Evolutionary conservation across 2,113 vertebrate genomes (phyloP).

Genomic region (Scalopus aquaticus): DNA sequence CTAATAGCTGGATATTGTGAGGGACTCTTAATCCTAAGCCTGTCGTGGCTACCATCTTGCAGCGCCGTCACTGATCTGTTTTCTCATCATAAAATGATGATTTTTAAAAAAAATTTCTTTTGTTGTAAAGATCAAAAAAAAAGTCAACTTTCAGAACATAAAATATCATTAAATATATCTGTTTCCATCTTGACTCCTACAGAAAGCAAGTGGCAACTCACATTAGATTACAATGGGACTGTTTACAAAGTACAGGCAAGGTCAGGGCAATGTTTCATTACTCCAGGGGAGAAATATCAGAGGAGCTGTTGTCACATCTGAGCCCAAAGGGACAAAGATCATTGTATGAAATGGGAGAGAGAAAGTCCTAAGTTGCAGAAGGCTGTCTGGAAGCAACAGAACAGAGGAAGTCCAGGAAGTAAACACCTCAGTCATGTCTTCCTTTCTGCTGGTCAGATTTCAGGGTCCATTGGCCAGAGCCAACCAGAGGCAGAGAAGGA

Average conservation of each 20-base stretch:
- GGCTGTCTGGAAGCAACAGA: not conserved
- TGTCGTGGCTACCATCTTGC: too few relatives aligned
- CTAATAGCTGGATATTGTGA: slow-evolving; percentile 98
- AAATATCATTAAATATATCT: slow-evolving; percentile 21
- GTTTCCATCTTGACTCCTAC: not conserved
- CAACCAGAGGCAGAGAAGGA: not conserved
- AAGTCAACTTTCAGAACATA: not conserved
- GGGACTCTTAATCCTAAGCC: slow-evolving; percentile 94
- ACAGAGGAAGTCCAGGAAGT: not conserved
- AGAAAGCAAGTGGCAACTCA: not conserved
- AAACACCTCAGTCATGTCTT: not conserved
- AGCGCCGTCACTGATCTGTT: too few relatives aligned
- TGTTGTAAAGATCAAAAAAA: not conserved
- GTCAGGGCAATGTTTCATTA: not conserved
- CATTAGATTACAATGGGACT: not conserved
- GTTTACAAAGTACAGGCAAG: not conserved
- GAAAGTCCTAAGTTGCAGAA: not conserved
- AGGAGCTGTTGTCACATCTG: not conserved
- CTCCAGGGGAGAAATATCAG: not conserved
- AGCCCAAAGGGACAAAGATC: not conserved
- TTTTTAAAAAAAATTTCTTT: too few relatives aligned
- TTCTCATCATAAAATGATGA: not conserved
- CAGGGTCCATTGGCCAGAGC: not conserved
- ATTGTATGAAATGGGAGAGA: not conserved
- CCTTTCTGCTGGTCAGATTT: not conserved